Evolutionary conservation across 2,888 invertebrate genomes (phyloP), one percentile per base, ranked within the genome.

Genomic region (Callyntrura sp.): DNA sequence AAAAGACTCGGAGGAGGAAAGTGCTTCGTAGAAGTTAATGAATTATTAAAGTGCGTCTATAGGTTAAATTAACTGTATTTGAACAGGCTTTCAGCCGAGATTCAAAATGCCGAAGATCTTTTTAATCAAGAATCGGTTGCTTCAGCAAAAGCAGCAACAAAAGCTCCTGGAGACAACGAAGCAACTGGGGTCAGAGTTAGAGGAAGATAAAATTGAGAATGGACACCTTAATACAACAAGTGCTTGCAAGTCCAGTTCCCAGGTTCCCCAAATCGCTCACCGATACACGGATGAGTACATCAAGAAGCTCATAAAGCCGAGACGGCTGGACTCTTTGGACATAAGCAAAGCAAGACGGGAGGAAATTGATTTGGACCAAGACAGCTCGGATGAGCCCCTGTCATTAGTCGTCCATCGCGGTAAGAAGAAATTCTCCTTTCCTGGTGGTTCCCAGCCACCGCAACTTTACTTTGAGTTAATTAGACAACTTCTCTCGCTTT

Each of bases 131-230:
- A 97, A 98, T 95, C 96, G 98, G 94, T 96, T 98, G 96, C 97
- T 97, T 94, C 97, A 98, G 96, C n/a, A n/a, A n/a, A n/a, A n/a
- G n/a, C 98, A 98, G 96, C 98, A 98, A 95, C 96, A 97, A 94
- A 96, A 97, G 94, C 95, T 98, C 94, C 95, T 97, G 95, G 98
- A 98, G 95, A 96, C 97, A 92, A 97, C 97, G 95, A 97, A 97
- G 95, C 96, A 97, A 73, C 89, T 91, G 1, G 91, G 84, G 82
- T 84, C 91, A 35, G 91, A 90, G 43, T 86, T 91, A 68, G 92
- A 91, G 83, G 91, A 90, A 68, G 82, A 65, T 73, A 87, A 87
- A 60, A 91, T 87, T 20, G 93, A 92, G 17, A 91, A 79, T 51
- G 91, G 91, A 20, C 87, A 51, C 85, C 79, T 86, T 79, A 76